phyloP scores from a whole-genome alignment of 2,888 invertebrate species.

The Prenolepis imparis region DNA sequence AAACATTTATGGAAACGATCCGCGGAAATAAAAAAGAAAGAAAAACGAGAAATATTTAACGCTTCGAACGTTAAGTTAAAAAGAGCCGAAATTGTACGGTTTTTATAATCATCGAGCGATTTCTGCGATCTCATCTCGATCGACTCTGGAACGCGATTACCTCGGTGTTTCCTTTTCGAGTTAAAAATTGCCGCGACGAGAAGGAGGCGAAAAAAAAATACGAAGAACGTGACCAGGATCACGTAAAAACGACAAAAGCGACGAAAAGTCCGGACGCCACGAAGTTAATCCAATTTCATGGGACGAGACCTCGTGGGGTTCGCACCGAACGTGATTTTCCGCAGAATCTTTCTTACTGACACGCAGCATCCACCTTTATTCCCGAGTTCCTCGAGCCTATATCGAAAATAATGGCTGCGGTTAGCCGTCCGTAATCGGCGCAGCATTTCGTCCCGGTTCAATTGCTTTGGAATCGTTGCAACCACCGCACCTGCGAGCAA shows the following conservation, averaged over 20 bases:
- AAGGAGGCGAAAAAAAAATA: slow-evolving; percentile 9
- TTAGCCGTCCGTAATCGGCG: slow-evolving; percentile 60
- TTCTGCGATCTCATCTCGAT: slow-evolving; percentile 17
- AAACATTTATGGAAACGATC: background rate
- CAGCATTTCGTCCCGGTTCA: slow-evolving; percentile 65
- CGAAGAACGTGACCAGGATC: slow-evolving; percentile 23
- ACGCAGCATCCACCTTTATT: slow-evolving; percentile 2
- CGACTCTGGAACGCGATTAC: background rate
- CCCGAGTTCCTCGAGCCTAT: slow-evolving; percentile 30
- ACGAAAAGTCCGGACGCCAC: slow-evolving; percentile 60
- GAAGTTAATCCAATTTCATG: slow-evolving; percentile 56
- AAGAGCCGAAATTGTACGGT: background rate
- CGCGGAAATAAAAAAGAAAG: background rate
- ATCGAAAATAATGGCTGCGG: slow-evolving; percentile 71
- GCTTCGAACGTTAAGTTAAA: slow-evolving; percentile 1
- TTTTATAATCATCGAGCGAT: slow-evolving; percentile 22
- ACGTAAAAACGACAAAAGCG: slow-evolving; percentile 43
- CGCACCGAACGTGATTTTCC: slow-evolving; percentile 39
- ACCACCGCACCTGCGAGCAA: slow-evolving; percentile 45
- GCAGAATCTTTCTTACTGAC: slow-evolving; percentile 27
- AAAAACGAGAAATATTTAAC: background rate
- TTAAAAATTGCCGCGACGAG: slow-evolving; percentile 51
- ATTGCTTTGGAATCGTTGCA: slow-evolving; percentile 65
- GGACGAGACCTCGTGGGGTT: slow-evolving; percentile 33
- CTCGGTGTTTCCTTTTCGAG: slow-evolving; percentile 44